phyloP scores from a whole-genome alignment of 2,797 vertebrate species.

The Squalus acanthias region DNA sequence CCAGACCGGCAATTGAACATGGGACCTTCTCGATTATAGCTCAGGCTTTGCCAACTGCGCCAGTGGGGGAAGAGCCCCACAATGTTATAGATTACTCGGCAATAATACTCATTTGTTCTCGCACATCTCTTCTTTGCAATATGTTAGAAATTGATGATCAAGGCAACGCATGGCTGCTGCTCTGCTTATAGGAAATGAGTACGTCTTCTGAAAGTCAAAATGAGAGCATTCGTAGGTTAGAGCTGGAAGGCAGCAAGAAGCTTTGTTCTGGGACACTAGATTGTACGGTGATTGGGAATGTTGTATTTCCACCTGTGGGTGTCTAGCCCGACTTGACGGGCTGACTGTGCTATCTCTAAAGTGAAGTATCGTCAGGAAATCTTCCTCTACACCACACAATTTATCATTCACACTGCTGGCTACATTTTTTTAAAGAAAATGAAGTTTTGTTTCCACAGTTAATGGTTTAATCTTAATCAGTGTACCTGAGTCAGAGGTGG shows the following conservation, averaged over 20 bases:
- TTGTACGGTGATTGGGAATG: neutral
- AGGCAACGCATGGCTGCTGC: neutral
- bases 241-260: neutral
- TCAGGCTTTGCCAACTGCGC: neutral
- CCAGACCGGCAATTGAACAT: neutral
- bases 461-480: neutral
- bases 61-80: too few species aligned
- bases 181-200: too few species aligned
- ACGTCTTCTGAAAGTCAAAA: too few species aligned
- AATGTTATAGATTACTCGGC: neutral
- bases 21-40: too few species aligned
- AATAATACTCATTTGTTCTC: neutral
- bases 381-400: neutral
- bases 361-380: neutral
- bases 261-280: neutral
- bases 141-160: neutral
- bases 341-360: neutral
- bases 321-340: neutral
- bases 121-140: neutral
- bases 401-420: neutral
- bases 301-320: neutral
- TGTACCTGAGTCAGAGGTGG: too few species aligned
- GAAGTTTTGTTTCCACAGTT: neutral
- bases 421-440: neutral
- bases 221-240: neutral